Percentiles rank a stretch among this genome's conserved stretches.
These are phyloP conservation scores for Poicephalus gulielmi DNA, from an alignment of 2,113 vertebrate genomes.

Conservation along the genomic window DNA sequence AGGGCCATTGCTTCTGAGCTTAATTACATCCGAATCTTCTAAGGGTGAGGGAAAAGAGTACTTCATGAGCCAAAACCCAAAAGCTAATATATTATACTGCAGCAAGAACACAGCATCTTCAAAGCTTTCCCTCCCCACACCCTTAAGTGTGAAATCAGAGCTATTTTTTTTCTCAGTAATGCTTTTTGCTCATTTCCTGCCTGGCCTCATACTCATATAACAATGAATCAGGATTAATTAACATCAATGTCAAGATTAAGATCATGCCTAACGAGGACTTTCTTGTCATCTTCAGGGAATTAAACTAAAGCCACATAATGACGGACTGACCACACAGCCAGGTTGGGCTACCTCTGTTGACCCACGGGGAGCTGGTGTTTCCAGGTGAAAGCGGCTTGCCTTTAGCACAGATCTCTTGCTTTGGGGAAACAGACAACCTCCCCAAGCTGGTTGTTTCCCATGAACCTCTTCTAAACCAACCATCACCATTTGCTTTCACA, in stretches of 20 bases:
- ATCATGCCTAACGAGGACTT: neutral
- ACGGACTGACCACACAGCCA: neutral
- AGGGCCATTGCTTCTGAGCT: constrained; percentile 4
- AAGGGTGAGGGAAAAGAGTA: neutral
- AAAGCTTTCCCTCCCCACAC: neutral
- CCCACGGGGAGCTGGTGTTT: neutral
- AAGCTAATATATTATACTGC: neutral
- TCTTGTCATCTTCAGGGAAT: neutral
- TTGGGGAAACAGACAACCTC: neutral
- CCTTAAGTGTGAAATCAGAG: constrained; percentile 31
- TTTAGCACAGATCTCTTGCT: neutral
- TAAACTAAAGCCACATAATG: neutral
- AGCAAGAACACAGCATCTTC: constrained; percentile 12
- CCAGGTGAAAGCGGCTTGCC: neutral
- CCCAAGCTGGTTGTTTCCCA: neutral
- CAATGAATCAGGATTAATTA: constrained; percentile 24
- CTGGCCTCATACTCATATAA: neutral
- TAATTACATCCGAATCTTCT: neutral
- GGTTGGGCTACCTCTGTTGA: neutral
- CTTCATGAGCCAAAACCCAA: neutral
- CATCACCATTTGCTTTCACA: neutral
- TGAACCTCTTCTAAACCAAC: neutral
- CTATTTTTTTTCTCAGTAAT: neutral
- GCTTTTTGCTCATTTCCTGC: constrained; percentile 43
- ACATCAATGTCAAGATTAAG: neutral